phyloP scores from a whole-genome alignment of 2,797 vertebrate species.

The Mycteria americana region DNA sequence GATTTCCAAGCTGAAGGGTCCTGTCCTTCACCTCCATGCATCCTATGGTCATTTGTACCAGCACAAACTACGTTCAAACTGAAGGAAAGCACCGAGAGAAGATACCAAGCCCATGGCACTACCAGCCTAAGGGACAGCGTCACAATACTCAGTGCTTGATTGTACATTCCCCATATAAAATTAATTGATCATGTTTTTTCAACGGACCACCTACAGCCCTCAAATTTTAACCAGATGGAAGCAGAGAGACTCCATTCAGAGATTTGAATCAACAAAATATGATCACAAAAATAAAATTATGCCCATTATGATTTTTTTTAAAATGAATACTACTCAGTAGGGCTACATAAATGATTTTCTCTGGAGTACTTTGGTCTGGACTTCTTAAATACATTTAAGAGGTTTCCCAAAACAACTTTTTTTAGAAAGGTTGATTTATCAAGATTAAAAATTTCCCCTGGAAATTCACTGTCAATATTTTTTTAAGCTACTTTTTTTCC shows the following conservation, averaged over 20 bases:
- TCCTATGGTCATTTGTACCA: fast-evolving
- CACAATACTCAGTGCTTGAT: fast-evolving
- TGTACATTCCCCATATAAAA: neutral
- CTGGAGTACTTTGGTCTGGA: neutral
- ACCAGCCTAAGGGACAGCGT: fast-evolving
- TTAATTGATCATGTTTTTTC: neutral
- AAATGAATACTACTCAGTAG: neutral
- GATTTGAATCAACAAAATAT: neutral
- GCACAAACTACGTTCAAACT: neutral
- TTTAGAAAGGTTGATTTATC: neutral
- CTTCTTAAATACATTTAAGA: neutral
- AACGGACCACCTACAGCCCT: neutral
- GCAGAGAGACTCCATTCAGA: neutral
- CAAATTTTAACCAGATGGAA: neutral
- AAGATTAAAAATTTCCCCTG: neutral
- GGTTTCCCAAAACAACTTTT: neutral
- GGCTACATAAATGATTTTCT: neutral
- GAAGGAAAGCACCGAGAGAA: neutral
- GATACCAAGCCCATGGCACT: neutral
- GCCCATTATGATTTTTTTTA: neutral
- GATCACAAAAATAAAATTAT: neutral
- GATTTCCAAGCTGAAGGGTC: neutral
- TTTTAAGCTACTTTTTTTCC: conserved; percentile 42
- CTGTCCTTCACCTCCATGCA: neutral
- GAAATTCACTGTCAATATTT: conserved; percentile 27